Evolutionary conservation across 2,888 invertebrate species (phyloP), one percentile per base, ranked within the genome.

Genomic region (Eulithis prunata): DNA sequence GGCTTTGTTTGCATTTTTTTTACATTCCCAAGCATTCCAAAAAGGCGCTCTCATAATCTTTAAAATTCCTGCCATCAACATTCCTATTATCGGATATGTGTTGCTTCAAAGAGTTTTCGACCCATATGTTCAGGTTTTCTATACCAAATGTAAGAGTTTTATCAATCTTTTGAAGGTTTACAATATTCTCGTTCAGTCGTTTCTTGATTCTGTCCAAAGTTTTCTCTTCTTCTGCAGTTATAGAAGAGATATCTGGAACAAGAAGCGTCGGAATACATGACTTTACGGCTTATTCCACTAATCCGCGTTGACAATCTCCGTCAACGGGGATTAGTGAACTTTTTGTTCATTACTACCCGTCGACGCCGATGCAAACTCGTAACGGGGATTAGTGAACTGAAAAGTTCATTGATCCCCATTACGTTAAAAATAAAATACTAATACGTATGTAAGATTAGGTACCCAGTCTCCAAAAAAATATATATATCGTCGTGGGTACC

Each of bases 161-260:
- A 0, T 70, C 70, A 0, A 78, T 84, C 56, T 85, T 90, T 59
- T 89, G 83, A 14, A 92, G 72, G 54, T 74, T 79, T 0, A 77
- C 57, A 0, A 89, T 72, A 62, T 84, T 87, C 8, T 86, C 87
- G 62, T 82, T 82, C 1, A 90, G 80, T 0, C 78, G 75, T 62
- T 90, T 91, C 72, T 91, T 92, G 11, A 89, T 83, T 70, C 78
- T 84, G 71, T 93, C 92, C 12, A 79, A 69, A 1, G 69, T 72
- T 4, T 73, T 73, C 0, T 80, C 79, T 71, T 90, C 90, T 64
- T 87, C 79, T 57, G 79, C 75, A 5, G 55, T 78, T 61, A 78
- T 78, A 1, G 78, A 63, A 4, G 77, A 72, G 63, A 90, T 81
- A 71, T 91, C 92, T 92, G 82, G 28, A 62, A 68, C 11, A 58